A percentile compares a stretch with the other conserved stretches of the same genome.
Evolutionary conservation across 2,797 vertebrate species (phyloP).

Genomic region (Brotogeris chrysoptera): DNA sequence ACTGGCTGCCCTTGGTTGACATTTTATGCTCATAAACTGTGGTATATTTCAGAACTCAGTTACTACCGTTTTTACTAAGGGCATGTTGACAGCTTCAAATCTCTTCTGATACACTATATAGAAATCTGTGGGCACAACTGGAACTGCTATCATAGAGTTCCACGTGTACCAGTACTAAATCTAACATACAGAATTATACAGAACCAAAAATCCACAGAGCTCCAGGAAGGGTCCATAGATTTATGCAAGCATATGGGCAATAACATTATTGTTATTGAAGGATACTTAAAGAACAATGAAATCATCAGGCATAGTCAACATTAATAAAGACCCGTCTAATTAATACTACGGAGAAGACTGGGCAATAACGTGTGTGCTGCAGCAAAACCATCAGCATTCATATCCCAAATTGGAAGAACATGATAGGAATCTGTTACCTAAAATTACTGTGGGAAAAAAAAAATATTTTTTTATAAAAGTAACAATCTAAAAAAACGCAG

Average conservation of each 20-base stretch:
- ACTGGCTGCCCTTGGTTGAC: background rate
- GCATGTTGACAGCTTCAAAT: background rate
- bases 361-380: background rate
- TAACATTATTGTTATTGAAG: fast-evolving
- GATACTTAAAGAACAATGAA: background rate
- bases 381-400: background rate
- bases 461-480: background rate
- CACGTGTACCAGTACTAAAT: background rate
- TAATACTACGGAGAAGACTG: background rate
- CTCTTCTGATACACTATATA: background rate
- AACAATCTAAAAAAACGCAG: background rate
- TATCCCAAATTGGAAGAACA: background rate
- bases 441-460: background rate
- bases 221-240: background rate
- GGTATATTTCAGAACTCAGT: background rate
- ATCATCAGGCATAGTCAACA: background rate
- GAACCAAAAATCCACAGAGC: background rate
- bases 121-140: background rate
- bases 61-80: background rate
- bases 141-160: background rate
- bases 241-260: background rate
- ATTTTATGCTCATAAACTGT: background rate
- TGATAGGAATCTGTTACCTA: background rate
- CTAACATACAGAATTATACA: background rate
- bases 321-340: background rate